A percentile compares a stretch with the other conserved stretches of the same genome.
These are phyloP conservation scores for Coregonus ussuriensis DNA, from an alignment of 2,797 vertebrate species.

Conservation along the genomic window DNA sequence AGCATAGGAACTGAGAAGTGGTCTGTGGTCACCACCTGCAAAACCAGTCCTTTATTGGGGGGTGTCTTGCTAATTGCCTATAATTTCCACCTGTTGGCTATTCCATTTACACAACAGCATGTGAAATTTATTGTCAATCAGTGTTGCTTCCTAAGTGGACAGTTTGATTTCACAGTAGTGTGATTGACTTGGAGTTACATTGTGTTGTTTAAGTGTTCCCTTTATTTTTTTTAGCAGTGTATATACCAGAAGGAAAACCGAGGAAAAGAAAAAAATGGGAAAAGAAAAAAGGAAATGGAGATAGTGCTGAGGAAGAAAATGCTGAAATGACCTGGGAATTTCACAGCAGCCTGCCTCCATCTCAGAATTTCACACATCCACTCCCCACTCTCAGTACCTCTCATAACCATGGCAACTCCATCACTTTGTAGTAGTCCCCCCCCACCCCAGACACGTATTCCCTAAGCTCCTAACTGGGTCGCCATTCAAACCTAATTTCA, in stretches of 20 bases:
- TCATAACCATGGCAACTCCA: constrained; percentile 53
- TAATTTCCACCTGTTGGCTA: no score
- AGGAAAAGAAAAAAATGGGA: not conserved
- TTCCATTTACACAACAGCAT: no score
- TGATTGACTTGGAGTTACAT: no score
- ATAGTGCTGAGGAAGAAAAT: constrained; percentile 34
- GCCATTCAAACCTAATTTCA: constrained; percentile 69
- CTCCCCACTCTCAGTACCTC: constrained; percentile 23
- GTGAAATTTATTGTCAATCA: no score
- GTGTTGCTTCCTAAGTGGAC: no score
- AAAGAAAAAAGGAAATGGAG: not conserved
- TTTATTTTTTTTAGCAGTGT: no score
- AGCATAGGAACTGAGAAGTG: no score
- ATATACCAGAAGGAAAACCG: constrained; percentile 7
- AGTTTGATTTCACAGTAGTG: no score
- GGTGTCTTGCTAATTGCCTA: no score
- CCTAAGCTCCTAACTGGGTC: constrained; percentile 64
- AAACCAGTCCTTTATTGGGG: no score
- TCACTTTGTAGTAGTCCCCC: not conserved
- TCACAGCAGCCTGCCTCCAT: constrained; percentile 44
- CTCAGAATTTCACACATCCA: constrained; percentile 21
- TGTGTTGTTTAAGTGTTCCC: no score
- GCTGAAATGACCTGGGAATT: constrained; percentile 35
- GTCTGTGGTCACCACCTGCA: no score
- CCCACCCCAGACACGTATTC: constrained; percentile 65